phyloP scores from a whole-genome alignment of 2,113 vertebrate genomes.

The Chionis minor region DNA sequence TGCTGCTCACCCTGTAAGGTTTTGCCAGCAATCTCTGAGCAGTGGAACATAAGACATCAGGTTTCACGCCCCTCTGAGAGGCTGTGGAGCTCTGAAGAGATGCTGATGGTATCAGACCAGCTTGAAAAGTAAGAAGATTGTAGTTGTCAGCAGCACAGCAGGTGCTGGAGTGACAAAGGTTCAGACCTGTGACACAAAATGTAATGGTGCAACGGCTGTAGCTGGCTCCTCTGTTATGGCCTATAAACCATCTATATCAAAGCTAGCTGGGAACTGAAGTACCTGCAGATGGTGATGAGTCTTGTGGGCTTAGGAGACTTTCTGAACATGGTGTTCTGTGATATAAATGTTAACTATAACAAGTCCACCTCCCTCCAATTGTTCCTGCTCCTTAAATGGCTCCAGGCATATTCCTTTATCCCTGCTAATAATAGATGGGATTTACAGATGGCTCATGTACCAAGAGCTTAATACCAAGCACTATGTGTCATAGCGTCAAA shows the following conservation, averaged over 20 bases:
- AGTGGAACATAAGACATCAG: neutral
- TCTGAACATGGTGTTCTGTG: neutral
- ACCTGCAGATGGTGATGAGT: neutral
- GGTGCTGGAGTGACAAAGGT: conserved; percentile 42
- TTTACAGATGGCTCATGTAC: conserved; percentile 42
- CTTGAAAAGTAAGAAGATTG: conserved; percentile 60
- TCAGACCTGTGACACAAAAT: neutral
- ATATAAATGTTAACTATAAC: neutral
- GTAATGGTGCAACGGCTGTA: neutral
- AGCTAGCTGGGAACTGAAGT: neutral
- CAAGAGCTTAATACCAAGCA: neutral
- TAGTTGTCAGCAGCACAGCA: conserved; percentile 46
- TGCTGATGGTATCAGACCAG: conserved; percentile 6
- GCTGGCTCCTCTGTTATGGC: neutral
- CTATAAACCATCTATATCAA: neutral
- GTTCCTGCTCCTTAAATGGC: neutral
- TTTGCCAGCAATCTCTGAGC: neutral
- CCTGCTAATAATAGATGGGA: conserved; percentile 53
- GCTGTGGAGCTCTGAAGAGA: neutral
- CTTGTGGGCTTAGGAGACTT: neutral
- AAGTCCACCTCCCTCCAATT: neutral
- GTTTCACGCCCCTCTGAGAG: conserved; percentile 46
- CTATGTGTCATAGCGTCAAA: neutral
- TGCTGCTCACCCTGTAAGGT: neutral
- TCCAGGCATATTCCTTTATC: conserved; percentile 5